Conservation (phyloP, 2,797 vertebrate species). For the Lacerta viridis region DNA sequence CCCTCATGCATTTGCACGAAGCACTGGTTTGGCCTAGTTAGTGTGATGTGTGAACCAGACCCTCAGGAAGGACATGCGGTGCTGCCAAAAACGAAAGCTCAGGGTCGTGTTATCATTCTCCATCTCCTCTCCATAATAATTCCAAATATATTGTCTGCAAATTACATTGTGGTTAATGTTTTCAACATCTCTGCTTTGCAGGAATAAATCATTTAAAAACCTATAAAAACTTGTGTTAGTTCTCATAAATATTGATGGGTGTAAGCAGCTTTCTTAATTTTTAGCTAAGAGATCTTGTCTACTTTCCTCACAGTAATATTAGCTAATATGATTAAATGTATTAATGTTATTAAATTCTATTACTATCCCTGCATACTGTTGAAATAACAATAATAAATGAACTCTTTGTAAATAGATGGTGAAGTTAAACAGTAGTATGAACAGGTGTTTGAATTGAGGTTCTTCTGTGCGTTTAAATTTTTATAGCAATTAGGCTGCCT, state of each 20-base stretch:
- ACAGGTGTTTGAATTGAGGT: background rate
- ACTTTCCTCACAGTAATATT: background rate
- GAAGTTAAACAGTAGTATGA: conserved; percentile 6
- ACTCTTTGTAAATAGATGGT: background rate
- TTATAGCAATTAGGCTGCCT: background rate
- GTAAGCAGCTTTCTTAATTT: background rate
- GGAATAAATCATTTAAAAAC: background rate
- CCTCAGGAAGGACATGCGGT: background rate
- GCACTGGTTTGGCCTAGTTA: no score
- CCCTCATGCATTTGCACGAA: no score
- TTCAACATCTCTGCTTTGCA: background rate
- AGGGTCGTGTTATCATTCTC: background rate
- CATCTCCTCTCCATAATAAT: background rate
- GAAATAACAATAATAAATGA: background rate
- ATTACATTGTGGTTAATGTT: background rate
- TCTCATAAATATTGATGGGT: background rate
- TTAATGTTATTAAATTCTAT: background rate
- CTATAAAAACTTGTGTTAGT: background rate
- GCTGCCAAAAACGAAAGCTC: background rate
- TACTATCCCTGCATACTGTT: background rate
- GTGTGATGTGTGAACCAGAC: no score
- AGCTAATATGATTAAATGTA: background rate
- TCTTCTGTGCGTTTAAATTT: conserved; percentile 16
- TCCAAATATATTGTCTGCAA: background rate
- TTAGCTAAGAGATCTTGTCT: background rate